These are phyloP conservation scores for Pachycephala philippinensis DNA, from an alignment of 2,113 vertebrate genomes.

Conservation along the genomic window DNA sequence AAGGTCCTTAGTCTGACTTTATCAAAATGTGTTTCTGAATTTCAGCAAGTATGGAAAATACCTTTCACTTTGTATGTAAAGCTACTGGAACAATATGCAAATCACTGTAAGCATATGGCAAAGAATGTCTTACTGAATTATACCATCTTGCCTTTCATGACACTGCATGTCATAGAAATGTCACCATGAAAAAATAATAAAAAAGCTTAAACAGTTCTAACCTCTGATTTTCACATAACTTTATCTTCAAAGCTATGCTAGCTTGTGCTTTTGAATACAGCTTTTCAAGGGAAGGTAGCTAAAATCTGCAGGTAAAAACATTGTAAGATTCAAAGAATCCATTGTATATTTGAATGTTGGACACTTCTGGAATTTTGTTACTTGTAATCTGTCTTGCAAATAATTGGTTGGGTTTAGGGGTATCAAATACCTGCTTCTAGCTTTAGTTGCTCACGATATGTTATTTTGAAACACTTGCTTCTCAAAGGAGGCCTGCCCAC, in stretches of 20 bases:
- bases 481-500: neutral
- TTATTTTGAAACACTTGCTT: neutral
- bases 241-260: neutral
- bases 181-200: neutral
- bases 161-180: neutral
- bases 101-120: neutral
- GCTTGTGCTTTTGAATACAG: neutral
- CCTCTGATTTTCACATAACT: neutral
- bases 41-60: neutral
- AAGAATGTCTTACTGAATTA: neutral
- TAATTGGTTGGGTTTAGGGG: neutral
- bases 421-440: neutral
- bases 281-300: neutral
- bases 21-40: neutral
- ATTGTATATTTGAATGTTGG: accelerated
- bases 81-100: neutral
- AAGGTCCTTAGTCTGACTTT: neutral
- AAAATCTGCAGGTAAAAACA: neutral
- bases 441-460: neutral
- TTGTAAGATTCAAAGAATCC: neutral
- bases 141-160: neutral
- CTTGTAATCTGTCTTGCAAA: neutral
- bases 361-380: neutral
- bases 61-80: neutral
- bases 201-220: neutral